phyloP scores from a whole-genome alignment of 2,888 invertebrate genomes.

The Chloroclystis v-ata region DNA sequence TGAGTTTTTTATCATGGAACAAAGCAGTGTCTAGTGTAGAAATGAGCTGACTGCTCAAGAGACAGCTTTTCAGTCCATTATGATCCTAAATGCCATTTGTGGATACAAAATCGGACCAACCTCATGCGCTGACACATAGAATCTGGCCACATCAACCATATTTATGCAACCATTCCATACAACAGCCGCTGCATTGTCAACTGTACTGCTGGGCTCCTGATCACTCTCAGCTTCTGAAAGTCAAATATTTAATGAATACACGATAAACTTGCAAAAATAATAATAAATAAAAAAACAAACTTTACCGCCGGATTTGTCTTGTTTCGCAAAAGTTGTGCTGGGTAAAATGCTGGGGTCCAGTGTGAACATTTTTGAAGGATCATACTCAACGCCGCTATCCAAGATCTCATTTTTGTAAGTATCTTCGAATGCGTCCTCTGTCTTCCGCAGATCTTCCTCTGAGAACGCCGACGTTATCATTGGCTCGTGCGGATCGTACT shows the following conservation, averaged over 20 bases:
- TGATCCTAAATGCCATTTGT: no score
- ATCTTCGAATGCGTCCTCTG: slow-evolving; percentile 65
- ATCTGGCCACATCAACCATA: slow-evolving; percentile 94
- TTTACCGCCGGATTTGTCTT: slow-evolving; percentile 57
- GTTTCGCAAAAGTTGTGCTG: slow-evolving; percentile 43
- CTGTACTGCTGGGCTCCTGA: slow-evolving; percentile 89
- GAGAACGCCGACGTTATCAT: slow-evolving; percentile 74
- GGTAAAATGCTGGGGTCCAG: slow-evolving; percentile 48
- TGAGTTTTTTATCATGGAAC: no score
- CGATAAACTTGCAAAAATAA: background rate
- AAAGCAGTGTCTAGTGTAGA: no score
- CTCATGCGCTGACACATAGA: slow-evolving; percentile 88
- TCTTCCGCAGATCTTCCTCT: slow-evolving; percentile 67
- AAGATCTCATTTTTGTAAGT: slow-evolving; percentile 53
- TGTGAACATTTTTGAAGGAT: slow-evolving; percentile 52
- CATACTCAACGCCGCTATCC: slow-evolving; percentile 50
- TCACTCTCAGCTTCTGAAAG: slow-evolving; percentile 80
- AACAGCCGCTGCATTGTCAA: slow-evolving; percentile 71
- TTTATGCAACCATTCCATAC: slow-evolving; percentile 91
- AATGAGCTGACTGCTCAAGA: no score
- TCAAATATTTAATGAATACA: background rate
- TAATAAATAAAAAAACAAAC: background rate
- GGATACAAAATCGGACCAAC: no score
- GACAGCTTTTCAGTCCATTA: no score
- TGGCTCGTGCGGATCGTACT: slow-evolving; percentile 72